Evolutionary conservation across 2,888 invertebrate genomes (phyloP).

Genomic region (Lypha dubia): DNA sequence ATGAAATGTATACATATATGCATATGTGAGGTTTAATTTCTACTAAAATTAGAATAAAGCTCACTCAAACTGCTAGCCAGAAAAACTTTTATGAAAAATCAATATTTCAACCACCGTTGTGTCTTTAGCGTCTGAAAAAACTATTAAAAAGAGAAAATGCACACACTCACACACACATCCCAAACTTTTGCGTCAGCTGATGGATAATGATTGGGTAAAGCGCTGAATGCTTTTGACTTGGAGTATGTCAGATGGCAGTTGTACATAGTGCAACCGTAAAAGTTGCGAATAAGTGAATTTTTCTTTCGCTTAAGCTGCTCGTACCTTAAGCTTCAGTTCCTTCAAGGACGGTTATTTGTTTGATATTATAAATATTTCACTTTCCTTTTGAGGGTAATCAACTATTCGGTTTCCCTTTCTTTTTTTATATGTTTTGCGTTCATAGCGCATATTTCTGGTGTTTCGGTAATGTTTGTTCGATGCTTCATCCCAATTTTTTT

Average conservation of each 20-base stretch:
- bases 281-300: background rate
- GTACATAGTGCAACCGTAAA: background rate
- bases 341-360: background rate
- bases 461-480: no score
- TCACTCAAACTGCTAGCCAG: background rate
- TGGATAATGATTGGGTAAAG: conserved; percentile 9
- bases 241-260: background rate
- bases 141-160: background rate
- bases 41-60: background rate
- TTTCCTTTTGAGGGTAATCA: background rate
- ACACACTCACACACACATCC: background rate
- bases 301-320: background rate
- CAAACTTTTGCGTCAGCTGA: conserved; percentile 59
- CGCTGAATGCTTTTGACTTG: background rate
- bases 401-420: background rate
- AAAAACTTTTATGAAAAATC: conserved; percentile 51
- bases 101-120: conserved; percentile 69
- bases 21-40: background rate
- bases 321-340: background rate
- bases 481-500: background rate
- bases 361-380: background rate
- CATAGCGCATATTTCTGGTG: background rate
- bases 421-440: background rate
- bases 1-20: background rate
- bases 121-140: conserved; percentile 17